Conservation (phyloP, 1,140 invertebrate species). For the Probaryconus sp. region DNA sequence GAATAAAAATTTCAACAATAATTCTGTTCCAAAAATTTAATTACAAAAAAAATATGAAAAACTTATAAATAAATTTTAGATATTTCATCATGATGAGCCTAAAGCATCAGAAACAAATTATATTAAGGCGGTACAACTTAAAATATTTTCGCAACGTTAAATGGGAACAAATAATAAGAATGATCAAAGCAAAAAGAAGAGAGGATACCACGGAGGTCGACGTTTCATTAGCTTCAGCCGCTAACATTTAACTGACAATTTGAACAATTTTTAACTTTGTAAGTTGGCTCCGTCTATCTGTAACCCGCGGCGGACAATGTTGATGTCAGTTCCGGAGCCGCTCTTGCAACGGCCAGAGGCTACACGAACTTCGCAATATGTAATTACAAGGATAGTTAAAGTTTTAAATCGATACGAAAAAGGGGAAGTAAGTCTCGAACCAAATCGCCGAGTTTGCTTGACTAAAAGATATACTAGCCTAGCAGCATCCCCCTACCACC, state of each 20-base stretch:
- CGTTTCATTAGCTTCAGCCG: slow-evolving; percentile 76
- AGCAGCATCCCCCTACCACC: slow-evolving; percentile 19
- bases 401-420: slow-evolving; percentile 73
- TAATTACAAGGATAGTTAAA: slow-evolving; percentile 75
- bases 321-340: slow-evolving; percentile 58
- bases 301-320: slow-evolving; percentile 50
- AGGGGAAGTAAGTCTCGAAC: slow-evolving; percentile 55
- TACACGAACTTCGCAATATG: slow-evolving; percentile 73
- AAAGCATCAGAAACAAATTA: slow-evolving; percentile 42
- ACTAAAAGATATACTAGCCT: slow-evolving; percentile 51
- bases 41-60: too few relatives aligned
- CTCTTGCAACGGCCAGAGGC: slow-evolving; percentile 59
- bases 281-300: slow-evolving; percentile 67
- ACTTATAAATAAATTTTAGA: too few relatives aligned
- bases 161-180: slow-evolving; percentile 46
- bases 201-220: slow-evolving; percentile 62
- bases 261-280: slow-evolving; percentile 77
- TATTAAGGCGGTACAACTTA: slow-evolving; percentile 11
- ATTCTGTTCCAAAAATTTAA: neutral
- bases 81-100: slow-evolving; percentile 24
- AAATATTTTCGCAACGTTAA: slow-evolving; percentile 35
- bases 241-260: slow-evolving; percentile 77
- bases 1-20: neutral
- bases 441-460: slow-evolving; percentile 55
- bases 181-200: slow-evolving; percentile 51